Percentiles rank a stretch among this genome's conserved stretches.
These are phyloP conservation scores for Heliconius congener DNA, from an alignment of 1,140 invertebrate species.

Conservation along the genomic window DNA sequence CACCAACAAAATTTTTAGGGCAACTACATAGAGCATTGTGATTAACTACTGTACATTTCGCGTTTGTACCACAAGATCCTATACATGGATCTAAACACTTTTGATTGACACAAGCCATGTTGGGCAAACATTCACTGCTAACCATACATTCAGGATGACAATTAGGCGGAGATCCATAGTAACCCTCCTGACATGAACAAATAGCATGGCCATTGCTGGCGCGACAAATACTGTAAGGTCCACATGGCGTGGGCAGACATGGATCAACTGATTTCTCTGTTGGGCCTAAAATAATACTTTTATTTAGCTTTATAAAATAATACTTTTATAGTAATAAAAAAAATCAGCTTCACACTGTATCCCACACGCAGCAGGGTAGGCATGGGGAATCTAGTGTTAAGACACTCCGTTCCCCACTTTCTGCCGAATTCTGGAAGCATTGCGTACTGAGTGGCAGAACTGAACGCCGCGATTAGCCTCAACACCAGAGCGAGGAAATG, in stretches of 20 bases:
- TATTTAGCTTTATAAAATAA: conserved; percentile 45
- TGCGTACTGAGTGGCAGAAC: too few relatives aligned
- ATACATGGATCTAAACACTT: conserved; percentile 90
- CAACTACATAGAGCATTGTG: conserved; percentile 91
- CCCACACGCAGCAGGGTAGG: too few relatives aligned
- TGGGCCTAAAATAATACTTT: conserved; percentile 52
- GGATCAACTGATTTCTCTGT: conserved; percentile 82
- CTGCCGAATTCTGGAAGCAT: too few relatives aligned
- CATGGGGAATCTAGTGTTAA: too few relatives aligned
- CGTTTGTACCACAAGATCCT: conserved; percentile 88
- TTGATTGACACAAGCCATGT: conserved; percentile 87
- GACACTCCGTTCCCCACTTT: too few relatives aligned
- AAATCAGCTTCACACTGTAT: not conserved
- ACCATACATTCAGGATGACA: conserved; percentile 89
- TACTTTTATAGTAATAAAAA: conserved; percentile 10
- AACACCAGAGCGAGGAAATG: too few relatives aligned
- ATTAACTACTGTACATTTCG: conserved; percentile 87
- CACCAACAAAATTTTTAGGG: conserved; percentile 84
- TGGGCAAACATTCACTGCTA: conserved; percentile 87
- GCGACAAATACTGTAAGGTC: conserved; percentile 87
- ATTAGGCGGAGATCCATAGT: conserved; percentile 80
- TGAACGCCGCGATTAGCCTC: too few relatives aligned
- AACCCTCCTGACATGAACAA: conserved; percentile 86
- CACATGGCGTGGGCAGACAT: conserved; percentile 86
- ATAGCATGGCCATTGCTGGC: conserved; percentile 85